phyloP scores from a whole-genome alignment of 2,113 vertebrate species.

The Eretmochelys imbricata region DNA sequence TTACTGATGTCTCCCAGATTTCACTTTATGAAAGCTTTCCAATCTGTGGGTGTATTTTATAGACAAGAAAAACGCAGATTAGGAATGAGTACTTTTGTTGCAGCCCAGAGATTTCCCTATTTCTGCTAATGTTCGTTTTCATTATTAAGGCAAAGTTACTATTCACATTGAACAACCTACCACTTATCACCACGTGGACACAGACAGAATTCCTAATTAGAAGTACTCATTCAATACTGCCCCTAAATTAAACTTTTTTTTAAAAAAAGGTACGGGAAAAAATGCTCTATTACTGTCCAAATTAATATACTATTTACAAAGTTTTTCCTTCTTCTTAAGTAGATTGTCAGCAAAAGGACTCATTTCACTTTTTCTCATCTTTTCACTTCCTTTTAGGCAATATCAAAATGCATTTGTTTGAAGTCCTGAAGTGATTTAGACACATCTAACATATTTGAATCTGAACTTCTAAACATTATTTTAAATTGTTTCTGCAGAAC shows the following conservation, averaged over 20 bases:
- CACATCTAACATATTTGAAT: neutral
- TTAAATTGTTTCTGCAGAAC: neutral
- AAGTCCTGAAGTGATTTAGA: neutral
- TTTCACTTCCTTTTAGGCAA: neutral
- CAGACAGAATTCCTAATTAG: neutral
- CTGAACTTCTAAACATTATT: neutral
- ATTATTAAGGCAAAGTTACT: neutral
- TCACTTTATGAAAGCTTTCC: neutral
- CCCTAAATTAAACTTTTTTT: neutral
- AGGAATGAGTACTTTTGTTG: neutral
- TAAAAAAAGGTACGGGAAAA: neutral
- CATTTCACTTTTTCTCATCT: neutral
- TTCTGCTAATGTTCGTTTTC: neutral
- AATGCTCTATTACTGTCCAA: neutral
- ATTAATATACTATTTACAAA: neutral
- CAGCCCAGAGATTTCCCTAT: neutral
- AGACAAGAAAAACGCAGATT: neutral
- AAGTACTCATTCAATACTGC: neutral
- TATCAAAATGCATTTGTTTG: neutral
- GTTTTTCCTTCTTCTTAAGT: neutral
- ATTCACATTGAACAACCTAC: neutral
- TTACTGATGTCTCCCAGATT: neutral
- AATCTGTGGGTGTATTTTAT: constrained; percentile 7
- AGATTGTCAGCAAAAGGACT: neutral
- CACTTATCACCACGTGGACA: neutral